phyloP scores from a whole-genome alignment of 2,888 invertebrate genomes.

The Pheosia gnoma region DNA sequence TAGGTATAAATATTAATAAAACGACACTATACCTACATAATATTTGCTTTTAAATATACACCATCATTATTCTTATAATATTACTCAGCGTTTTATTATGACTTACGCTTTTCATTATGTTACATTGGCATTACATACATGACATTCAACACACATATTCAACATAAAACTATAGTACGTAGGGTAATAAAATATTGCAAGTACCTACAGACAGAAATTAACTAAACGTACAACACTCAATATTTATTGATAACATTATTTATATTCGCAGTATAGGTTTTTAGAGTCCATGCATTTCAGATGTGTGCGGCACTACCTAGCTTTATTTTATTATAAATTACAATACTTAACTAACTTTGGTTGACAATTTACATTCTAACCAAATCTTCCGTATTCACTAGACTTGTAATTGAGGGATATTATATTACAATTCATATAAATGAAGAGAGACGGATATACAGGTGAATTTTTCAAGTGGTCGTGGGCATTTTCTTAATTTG shows the following conservation, averaged over 20 bases:
- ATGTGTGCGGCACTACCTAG: constrained; percentile 24
- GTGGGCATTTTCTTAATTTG: too few relatives aligned
- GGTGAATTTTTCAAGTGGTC: too few relatives aligned
- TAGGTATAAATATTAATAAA: constrained; percentile 6
- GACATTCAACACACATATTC: constrained; percentile 5
- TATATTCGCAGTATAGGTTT: constrained; percentile 12
- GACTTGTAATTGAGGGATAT: constrained; percentile 16
- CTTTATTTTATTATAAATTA: constrained; percentile 33
- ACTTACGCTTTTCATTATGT: constrained; percentile 60
- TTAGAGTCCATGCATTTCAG: constrained; percentile 18
- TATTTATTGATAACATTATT: constrained; percentile 5
- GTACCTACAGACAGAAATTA: constrained; percentile 19
- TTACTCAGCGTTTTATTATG: constrained; percentile 49
- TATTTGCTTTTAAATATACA: constrained; percentile 22
- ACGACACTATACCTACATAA: constrained; percentile 8
- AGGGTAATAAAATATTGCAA: constrained; percentile 19
- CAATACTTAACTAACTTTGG: constrained; percentile 63
- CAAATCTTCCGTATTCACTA: constrained; percentile 39
- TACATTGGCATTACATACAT: constrained; percentile 19
- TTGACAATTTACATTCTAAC: constrained; percentile 47
- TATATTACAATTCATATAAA: constrained; percentile 13
- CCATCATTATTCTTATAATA: constrained; percentile 7
- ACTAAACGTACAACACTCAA: not conserved
- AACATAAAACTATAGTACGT: constrained; percentile 17
- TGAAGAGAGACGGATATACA: not conserved